Base-by-base conservation (phyloP, 2,797 vertebrate species). In the Pangasius macronema region DNA sequence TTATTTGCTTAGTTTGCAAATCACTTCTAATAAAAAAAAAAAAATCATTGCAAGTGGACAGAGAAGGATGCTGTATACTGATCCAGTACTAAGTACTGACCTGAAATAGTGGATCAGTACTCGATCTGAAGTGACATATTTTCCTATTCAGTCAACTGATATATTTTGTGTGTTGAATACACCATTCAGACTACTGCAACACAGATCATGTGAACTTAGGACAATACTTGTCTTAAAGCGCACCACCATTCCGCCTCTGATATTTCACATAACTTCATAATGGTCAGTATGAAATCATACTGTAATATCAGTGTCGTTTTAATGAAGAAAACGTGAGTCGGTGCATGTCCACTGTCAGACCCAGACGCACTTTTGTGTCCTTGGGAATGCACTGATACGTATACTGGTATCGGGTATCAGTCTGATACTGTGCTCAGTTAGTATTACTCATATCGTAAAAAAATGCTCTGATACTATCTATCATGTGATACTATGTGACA, bases 101-200 rank as follows among this genome's bases (percentile, higher is more conserved):
- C 30, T 33, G n/a, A 79, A 79, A 33, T 30, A 55, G 75, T 55
- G n/a, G 75, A 79, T 33, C n/a, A 55, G 51, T 18, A 77, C 73
- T 75, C 46, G 42, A 75, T 14, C 27, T 51, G 73, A 55, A 77
- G 9, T 11, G 51, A 77, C 75, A 55, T 53, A 20, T 33, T 55
- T 77, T 77, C 8, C 75, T 53, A 20, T 77, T n/a, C 51, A 55
- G 51, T 77, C 16, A 55, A 55, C 75, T 77, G 14, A 18, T 33
- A 77, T 53, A 53, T 77, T 53, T 53, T 51, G 39, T 42, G 36
- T 73, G 20, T 42, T 42, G n/a, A 76, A 76, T 7, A 18, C 13
- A 24, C 22, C 33, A 73, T 53, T 7, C n/a, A 2, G 20, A 76
- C 46, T 20, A n/a, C 30, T 55, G n/a, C 46, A 76, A 18, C 46